Percentiles rank a stretch among this genome's conserved stretches.
These are phyloP conservation scores for Mythimna pallens DNA, from an alignment of 2,888 invertebrate genomes.

Conservation along the genomic window DNA sequence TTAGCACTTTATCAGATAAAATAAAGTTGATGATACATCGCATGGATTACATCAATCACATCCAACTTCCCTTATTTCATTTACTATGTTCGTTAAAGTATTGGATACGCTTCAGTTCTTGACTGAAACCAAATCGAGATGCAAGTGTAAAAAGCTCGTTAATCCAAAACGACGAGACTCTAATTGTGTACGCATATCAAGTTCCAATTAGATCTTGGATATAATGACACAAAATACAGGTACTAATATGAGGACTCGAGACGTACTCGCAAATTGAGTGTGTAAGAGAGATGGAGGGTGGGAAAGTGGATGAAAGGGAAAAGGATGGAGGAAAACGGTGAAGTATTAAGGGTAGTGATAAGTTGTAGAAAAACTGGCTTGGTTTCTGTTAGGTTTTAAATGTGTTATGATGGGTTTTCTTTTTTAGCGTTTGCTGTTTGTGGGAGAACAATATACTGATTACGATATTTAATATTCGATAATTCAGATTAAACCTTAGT, in stretches of 20 bases:
- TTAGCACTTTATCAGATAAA: conserved; percentile 44
- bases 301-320: conserved; percentile 22
- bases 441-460: neutral
- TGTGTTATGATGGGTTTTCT: conserved; percentile 22
- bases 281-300: conserved; percentile 42
- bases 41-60: conserved; percentile 28
- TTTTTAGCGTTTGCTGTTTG: neutral
- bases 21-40: conserved; percentile 35
- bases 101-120: conserved; percentile 53
- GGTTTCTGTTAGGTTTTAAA: conserved; percentile 7
- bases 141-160: conserved; percentile 85
- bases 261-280: conserved; percentile 61
- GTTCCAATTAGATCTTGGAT: conserved; percentile 85
- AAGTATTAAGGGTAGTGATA: conserved; percentile 31
- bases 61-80: neutral
- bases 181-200: conserved; percentile 88
- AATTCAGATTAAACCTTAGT: neutral
- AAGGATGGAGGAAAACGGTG: conserved; percentile 30
- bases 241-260: conserved; percentile 45
- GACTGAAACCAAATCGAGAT: conserved; percentile 38
- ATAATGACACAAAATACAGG: conserved; percentile 80
- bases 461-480: too few relatives aligned
- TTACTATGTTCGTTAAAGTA: neutral
- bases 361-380: conserved; percentile 43
- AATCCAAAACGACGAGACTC: conserved; percentile 81